Base-by-base conservation (phyloP, 2,888 invertebrate species). In the Netelia inedita region DNA sequence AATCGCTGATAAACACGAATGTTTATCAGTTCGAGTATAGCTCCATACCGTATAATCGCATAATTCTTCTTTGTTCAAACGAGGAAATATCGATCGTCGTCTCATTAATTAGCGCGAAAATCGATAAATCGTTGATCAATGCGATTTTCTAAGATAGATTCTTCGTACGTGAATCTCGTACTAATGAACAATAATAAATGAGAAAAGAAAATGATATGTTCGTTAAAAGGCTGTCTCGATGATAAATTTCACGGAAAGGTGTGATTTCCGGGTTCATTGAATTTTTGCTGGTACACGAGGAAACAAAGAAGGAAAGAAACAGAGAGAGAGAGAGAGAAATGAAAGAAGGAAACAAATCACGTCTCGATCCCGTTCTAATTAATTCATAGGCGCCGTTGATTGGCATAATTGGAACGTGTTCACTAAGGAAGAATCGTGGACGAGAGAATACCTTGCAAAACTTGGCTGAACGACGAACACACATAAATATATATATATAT, bases 1-100 rank as follows among this genome's bases (percentile, higher is more conserved):
- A 82, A 72, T 72, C 59, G 57, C 61, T 72, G 76, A 82, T 82
- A 72, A 76, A 76, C 50, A 66, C 71, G 46, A 43, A 9, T 43
- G 23, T 61, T 73, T 61, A 61, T 73, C 61, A 61, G 19, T 21
- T 21, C 23, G 46, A 46, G 28, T 35, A 41, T 35, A 41, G 2
- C 1, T 46, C 46, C 57, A 57, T 11, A 35, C 16, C 23, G 19
- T 41, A 55, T 71, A 55, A 35, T 71, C 57, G 14, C 28, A 35
- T 10, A 19, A 71, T 71, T 41, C 41, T 16, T 46, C 46, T 46
- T 46, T 46, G 46, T 46, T 14, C 0, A 11, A 0, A 14, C 10
- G 14, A 46, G 14, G 14, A 46, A 46, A 46, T 46, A 46, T 14
- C 46, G 46, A 46, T 46, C 46, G 46, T 2, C 14, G 28, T 28